Evolutionary conservation across 2,888 invertebrate species (phyloP).

Genomic region (Napeogenes inachia): DNA sequence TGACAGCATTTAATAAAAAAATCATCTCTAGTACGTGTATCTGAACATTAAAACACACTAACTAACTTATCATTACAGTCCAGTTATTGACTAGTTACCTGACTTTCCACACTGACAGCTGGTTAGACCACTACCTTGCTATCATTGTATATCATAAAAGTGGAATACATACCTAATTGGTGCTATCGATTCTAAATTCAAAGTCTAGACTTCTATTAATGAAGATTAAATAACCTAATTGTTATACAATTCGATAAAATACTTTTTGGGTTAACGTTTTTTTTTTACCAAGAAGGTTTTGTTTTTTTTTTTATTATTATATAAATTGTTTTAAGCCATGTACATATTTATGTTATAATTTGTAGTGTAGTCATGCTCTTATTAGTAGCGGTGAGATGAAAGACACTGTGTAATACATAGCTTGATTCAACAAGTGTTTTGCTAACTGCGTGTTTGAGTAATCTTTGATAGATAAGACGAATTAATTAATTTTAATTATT

Average conservation of each 20-base stretch:
- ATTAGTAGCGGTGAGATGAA: slow-evolving; percentile 1
- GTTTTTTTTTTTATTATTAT: no score
- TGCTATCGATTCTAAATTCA: not conserved
- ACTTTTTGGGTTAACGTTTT: no score
- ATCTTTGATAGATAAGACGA: not conserved
- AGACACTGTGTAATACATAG: not conserved
- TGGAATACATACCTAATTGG: slow-evolving; percentile 3
- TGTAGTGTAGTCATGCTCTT: no score
- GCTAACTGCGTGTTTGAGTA: not conserved
- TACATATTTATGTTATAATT: no score
- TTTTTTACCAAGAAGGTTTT: no score
- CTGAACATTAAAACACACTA: slow-evolving; percentile 18
- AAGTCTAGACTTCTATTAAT: not conserved
- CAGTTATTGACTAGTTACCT: not conserved
- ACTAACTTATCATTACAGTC: not conserved
- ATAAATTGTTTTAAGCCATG: no score
- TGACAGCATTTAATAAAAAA: slow-evolving; percentile 19
- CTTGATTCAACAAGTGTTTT: not conserved
- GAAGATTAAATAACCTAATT: not conserved
- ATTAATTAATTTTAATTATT: not conserved
- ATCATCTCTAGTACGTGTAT: slow-evolving; percentile 19
- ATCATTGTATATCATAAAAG: slow-evolving; percentile 3
- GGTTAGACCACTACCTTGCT: slow-evolving; percentile 1
- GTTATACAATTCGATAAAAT: not conserved
- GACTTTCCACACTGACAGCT: slow-evolving; percentile 7